Evolutionary conservation across 2,113 vertebrate genomes (phyloP), one percentile per base, ranked within the genome.

Genomic region (Phrynocephalus versicolor): DNA sequence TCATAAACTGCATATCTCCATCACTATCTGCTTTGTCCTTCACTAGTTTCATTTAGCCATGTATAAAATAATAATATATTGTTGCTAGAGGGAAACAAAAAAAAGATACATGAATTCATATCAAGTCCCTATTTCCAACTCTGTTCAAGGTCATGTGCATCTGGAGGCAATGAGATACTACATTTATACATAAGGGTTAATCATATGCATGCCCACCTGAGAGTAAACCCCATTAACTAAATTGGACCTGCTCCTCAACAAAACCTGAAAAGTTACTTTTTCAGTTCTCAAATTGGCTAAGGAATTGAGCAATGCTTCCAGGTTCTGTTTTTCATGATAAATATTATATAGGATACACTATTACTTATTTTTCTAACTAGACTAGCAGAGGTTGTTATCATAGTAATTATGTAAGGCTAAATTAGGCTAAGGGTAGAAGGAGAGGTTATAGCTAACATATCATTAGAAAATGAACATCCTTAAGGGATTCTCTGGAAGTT

Each of bases 71-170:
- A 84, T 27, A 79, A 88, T 0, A 1, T 6, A 71, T 25, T 89
- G 80, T 83, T 88, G 93, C 91, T 94, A 90, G 88, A 92, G 90
- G 84, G 87, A 92, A 67, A 84, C 60, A 88, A 83, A 88, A 83
- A 88, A 72, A 45, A 72, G n/a, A 80, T 12, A 72, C n/a, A 51
- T 58, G 30, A 51, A 73, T 80, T 80, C 58, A 85, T 64, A 41
- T 51, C 1, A 81, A 74, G 9, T 58, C 55, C 89, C 74, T 27
- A 74, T 84, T 85, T 85, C 86, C 30, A 23, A 58, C 37, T 72
- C 78, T 69, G 23, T 39, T 77, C 35, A 39, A 13, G 6, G 65
- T 21, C 60, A 27, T 2, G 1, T 67, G 35, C 35, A 6, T 51
- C 5, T 13, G 21, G 1, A n/a, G 27, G 33, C 30, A 33, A 25